Percentiles rank a stretch among this genome's conserved stretches.
These are phyloP conservation scores for Tor tambroides DNA, from an alignment of 2,113 vertebrate species.

Conservation along the genomic window DNA sequence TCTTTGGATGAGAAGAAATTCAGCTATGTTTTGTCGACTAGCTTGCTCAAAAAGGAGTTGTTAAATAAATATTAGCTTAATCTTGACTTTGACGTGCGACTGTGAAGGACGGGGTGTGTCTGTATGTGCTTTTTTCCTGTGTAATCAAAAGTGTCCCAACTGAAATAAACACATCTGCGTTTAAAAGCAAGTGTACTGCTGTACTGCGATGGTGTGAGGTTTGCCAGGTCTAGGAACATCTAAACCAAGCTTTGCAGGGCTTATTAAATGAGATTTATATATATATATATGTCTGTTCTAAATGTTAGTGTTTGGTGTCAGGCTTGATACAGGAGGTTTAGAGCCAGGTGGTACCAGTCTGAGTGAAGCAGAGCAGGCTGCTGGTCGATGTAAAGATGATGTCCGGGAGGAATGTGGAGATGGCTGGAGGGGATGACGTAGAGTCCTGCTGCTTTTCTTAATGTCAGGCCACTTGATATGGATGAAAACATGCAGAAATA, in stretches of 20 bases:
- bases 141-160: too few relatives aligned
- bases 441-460: neutral
- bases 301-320: conserved; percentile 33
- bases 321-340: conserved; percentile 38
- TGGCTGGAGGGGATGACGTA: neutral
- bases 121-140: neutral
- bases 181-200: conserved; percentile 18
- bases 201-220: neutral
- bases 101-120: conserved; percentile 24
- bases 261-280: conserved; percentile 3
- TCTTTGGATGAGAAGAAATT: neutral
- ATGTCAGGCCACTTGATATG: neutral
- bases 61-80: conserved; percentile 30
- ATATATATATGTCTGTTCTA: conserved; percentile 8
- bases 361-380: neutral
- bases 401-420: conserved; percentile 58
- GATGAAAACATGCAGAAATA: neutral
- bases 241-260: neutral
- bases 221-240: neutral
- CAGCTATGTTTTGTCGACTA: neutral
- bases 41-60: neutral
- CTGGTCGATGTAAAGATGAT: conserved; percentile 38
- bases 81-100: neutral
- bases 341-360: conserved; percentile 27
- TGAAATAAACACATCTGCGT: neutral